Evolutionary conservation across 2,888 invertebrate species (phyloP).

Genomic region (Catocala fraxini): DNA sequence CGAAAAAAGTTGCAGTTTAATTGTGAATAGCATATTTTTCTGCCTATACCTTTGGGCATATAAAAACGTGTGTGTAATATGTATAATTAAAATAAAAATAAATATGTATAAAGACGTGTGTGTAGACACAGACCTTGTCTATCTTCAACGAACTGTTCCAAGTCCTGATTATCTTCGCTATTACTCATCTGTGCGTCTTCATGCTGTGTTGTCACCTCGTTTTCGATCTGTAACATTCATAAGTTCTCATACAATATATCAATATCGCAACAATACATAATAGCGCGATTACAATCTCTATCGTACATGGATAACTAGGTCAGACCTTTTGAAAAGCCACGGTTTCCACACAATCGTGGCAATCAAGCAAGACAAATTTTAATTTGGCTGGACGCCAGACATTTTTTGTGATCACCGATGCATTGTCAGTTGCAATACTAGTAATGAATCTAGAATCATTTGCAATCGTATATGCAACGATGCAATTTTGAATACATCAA

Average conservation of each 20-base stretch:
- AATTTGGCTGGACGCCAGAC: slow-evolving; percentile 76
- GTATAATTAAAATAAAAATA: too few relatives aligned
- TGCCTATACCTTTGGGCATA: not conserved
- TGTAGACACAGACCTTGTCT: slow-evolving; percentile 39
- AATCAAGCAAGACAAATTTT: slow-evolving; percentile 74
- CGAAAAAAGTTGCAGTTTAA: too few relatives aligned
- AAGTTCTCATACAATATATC: slow-evolving; percentile 56
- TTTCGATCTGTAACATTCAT: slow-evolving; percentile 61
- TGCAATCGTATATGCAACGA: slow-evolving; percentile 12
- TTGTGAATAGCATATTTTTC: too few relatives aligned
- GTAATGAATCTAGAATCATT: slow-evolving; percentile 44
- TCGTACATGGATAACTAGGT: slow-evolving; percentile 73
- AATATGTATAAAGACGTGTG: too few relatives aligned
- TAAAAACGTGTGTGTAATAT: not conserved
- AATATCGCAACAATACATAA: slow-evolving; percentile 65
- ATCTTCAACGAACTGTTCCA: slow-evolving; percentile 22
- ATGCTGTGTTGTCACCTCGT: slow-evolving; percentile 49
- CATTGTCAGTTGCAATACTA: slow-evolving; percentile 65
- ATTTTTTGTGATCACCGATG: slow-evolving; percentile 67
- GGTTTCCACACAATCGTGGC: slow-evolving; percentile 69
- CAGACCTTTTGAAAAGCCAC: slow-evolving; percentile 71
- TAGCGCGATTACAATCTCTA: slow-evolving; percentile 65
- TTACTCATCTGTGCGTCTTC: slow-evolving; percentile 45
- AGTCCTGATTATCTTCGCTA: slow-evolving; percentile 27
- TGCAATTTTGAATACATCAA: slow-evolving; percentile 14